Conservation (phyloP, 2,888 invertebrate species). For the Drosophila nigritarsus region DNA sequence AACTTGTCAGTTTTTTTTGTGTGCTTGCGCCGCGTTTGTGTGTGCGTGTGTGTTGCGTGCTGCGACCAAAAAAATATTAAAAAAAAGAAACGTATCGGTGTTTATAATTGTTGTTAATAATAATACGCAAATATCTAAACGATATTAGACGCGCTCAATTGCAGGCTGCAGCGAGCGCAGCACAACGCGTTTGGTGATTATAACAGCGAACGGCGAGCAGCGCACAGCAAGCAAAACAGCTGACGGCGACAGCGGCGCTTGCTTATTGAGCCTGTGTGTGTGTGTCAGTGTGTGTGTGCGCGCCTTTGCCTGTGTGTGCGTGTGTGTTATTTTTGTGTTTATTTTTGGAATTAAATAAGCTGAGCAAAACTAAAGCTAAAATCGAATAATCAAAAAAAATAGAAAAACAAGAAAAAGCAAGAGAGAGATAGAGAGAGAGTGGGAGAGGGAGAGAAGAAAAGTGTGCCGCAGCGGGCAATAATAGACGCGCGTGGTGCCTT, state of each 20-base stretch:
- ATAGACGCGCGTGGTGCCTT: conserved; percentile 82
- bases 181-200: conserved; percentile 17
- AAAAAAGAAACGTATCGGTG: conserved; percentile 15
- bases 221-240: conserved; percentile 47
- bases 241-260: conserved; percentile 49
- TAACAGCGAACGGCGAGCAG: conserved; percentile 32
- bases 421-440: not conserved
- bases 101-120: conserved; percentile 39
- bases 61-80: conserved; percentile 40
- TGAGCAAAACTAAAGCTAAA: conserved; percentile 57
- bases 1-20: conserved; percentile 61
- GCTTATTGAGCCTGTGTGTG: conserved; percentile 23
- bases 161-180: conserved; percentile 33
- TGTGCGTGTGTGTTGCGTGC: conserved; percentile 52
- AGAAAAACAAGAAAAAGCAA: conserved; percentile 17
- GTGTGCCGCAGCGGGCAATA: conserved; percentile 74
- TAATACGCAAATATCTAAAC: conserved; percentile 19
- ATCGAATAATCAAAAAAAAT: conserved; percentile 40
- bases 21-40: conserved; percentile 63
- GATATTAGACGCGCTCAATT: not conserved
- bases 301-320: conserved; percentile 35
- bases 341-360: conserved; percentile 77
- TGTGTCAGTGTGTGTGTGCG: conserved; percentile 22
- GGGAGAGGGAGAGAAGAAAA: conserved; percentile 22
- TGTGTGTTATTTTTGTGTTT: conserved; percentile 75